Base-by-base conservation (phyloP, 2,888 invertebrate species). In the Molorchus minor region DNA sequence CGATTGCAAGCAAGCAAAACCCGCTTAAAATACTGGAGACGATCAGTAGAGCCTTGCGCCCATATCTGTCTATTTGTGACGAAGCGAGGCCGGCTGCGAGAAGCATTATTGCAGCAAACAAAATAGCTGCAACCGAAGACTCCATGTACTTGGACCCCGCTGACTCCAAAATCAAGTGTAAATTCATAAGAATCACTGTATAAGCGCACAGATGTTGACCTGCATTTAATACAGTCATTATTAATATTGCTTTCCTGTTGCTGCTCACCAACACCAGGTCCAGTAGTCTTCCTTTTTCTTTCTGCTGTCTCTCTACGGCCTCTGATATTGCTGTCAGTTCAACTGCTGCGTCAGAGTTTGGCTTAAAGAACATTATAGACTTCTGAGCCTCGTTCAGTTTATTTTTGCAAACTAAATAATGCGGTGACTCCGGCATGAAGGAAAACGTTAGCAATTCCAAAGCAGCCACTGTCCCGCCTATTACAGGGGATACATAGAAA, bases 121-220 rank as follows among this genome's bases (percentile, higher is more conserved):
- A 65, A 35, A 80, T 81, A 7, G 77, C 79, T 3, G 79, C 74
- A 12, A 68, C 49, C 16, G 68, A 59, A 2, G 76, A 70, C 1
- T 74, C 64, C 5, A 74, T 62, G 40, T 80, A 74, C 20, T 76
- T 73, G 1, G 77, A 76, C 7, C 77, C 76, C 0, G 79, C 80
- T 53, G 75, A 76, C 17, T 71, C 70, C 4, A 81, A 62, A 45
- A 81, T 80, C 2, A 71, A 70, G 61, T 80, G 80, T 12, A 80
- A 62, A 58, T 81, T 81, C 80, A 81, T 80, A 12, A 80, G 44
- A 58, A 81, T 77, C 2, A 80, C 80, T 49, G 78, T 79, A 36
- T 80, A 80, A 57, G 80, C 76, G 53, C 80, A 79, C 51, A 80
- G 76, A 67, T 80, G 80, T 66, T 80, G 80, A 2, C 78, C 75